Conservation (phyloP, 2,113 vertebrate species). For the Rhadina sibilatrix region DNA sequence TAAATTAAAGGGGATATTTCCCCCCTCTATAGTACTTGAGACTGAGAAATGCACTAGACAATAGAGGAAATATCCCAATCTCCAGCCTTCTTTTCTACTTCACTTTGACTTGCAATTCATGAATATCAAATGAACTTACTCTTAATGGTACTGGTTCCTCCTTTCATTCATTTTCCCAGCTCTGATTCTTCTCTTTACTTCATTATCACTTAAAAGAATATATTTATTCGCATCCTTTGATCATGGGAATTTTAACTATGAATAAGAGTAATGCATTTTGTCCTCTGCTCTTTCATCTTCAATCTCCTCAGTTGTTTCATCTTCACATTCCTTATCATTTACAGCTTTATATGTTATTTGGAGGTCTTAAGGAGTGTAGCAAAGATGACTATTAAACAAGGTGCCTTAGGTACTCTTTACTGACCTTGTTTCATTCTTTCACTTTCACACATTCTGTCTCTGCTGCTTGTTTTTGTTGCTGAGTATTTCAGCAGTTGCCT, state of each 20-base stretch:
- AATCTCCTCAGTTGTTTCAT: neutral
- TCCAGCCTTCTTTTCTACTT: conserved; percentile 19
- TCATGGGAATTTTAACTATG: neutral
- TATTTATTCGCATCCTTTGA: neutral
- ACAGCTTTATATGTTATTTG: conserved; percentile 45
- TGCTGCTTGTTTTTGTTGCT: conserved; percentile 56
- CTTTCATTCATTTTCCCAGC: neutral
- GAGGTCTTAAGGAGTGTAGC: conserved; percentile 70
- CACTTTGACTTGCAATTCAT: neutral
- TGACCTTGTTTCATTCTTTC: conserved; percentile 72
- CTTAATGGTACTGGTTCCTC: neutral
- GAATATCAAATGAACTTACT: neutral
- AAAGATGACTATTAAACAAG: conserved; percentile 69
- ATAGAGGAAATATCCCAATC: neutral
- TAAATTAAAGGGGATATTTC: neutral
- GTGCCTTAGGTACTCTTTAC: conserved; percentile 79
- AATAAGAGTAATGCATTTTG: neutral
- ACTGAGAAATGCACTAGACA: conserved; percentile 9
- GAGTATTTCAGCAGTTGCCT: conserved; percentile 50
- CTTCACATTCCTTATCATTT: conserved; percentile 59
- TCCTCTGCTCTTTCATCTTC: conserved; percentile 35
- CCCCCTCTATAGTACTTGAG: neutral
- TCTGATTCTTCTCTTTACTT: neutral
- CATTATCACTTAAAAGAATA: neutral
- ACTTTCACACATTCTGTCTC: conserved; percentile 39